These are phyloP conservation scores for Hetaerina americana DNA, from an alignment of 1,140 invertebrate species.

Conservation along the genomic window DNA sequence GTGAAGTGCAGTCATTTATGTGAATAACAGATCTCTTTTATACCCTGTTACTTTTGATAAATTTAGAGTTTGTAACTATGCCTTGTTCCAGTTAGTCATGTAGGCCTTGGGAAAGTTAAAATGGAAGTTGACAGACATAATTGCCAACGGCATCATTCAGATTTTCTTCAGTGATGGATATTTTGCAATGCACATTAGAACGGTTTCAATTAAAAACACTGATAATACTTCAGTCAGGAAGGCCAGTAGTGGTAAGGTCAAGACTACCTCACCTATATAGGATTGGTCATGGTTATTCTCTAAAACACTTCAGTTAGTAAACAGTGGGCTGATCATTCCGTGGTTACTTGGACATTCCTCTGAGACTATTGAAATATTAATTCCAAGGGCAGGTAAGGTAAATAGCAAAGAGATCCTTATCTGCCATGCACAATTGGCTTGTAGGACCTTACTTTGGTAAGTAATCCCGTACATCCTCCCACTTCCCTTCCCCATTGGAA, in stretches of 20 bases:
- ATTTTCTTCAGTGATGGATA: too few relatives aligned
- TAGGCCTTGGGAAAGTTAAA: too few relatives aligned
- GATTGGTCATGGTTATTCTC: neutral
- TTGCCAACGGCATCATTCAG: too few relatives aligned
- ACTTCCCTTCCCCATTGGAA: neutral
- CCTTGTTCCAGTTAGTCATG: too few relatives aligned
- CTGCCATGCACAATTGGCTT: neutral
- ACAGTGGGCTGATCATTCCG: neutral
- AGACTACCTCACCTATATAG: slow-evolving; percentile 14
- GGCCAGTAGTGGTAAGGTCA: neutral
- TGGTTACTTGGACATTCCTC: neutral
- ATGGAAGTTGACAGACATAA: too few relatives aligned
- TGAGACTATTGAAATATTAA: neutral
- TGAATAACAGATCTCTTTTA: neutral
- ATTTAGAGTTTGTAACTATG: too few relatives aligned
- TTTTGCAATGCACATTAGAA: too few relatives aligned
- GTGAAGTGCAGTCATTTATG: neutral
- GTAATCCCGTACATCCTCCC: neutral
- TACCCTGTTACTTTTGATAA: neutral
- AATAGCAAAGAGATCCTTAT: neutral
- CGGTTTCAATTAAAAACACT: too few relatives aligned
- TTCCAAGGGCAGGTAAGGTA: slow-evolving; percentile 5
- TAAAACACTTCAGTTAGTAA: neutral
- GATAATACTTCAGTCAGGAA: neutral
- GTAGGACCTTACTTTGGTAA: neutral